Evolutionary conservation across 1,140 invertebrate genomes (phyloP).

Genomic region (Hormaphis cornu): DNA sequence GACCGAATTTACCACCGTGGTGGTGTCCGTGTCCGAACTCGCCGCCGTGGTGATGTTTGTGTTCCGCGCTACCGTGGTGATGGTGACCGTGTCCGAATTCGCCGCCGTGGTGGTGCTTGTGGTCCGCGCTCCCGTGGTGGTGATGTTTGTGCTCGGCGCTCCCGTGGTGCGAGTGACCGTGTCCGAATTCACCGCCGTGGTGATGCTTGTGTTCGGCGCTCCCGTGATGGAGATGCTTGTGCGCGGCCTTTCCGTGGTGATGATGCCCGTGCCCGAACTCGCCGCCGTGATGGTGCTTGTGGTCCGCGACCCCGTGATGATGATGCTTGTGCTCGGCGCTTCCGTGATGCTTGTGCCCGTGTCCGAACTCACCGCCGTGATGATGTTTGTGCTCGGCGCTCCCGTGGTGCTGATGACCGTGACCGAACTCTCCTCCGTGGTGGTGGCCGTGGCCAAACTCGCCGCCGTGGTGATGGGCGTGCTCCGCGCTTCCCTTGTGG

Average conservation of each 20-base stretch:
- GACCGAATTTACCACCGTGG: slow-evolving; percentile 28
- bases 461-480: slow-evolving; percentile 33
- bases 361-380: slow-evolving; percentile 33
- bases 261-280: slow-evolving; percentile 33
- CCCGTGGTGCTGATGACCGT: slow-evolving; percentile 34
- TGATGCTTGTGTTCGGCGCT: slow-evolving; percentile 30
- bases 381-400: slow-evolving; percentile 34
- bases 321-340: slow-evolving; percentile 33
- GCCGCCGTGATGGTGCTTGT: slow-evolving; percentile 34
- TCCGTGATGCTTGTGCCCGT: slow-evolving; percentile 25
- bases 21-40: slow-evolving; percentile 27
- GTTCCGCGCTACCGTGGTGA: slow-evolving; percentile 24
- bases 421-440: slow-evolving; percentile 32
- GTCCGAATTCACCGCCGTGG: slow-evolving; percentile 33
- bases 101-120: slow-evolving; percentile 33
- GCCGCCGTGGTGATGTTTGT: slow-evolving; percentile 31
- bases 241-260: slow-evolving; percentile 30
- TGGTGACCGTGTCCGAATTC: slow-evolving; percentile 33
- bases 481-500: slow-evolving; percentile 34
- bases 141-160: slow-evolving; percentile 29
- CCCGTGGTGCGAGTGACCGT: slow-evolving; percentile 33
- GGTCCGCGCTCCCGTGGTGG: slow-evolving; percentile 29
- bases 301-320: slow-evolving; percentile 32
- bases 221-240: slow-evolving; percentile 33
- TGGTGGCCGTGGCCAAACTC: slow-evolving; percentile 34